phyloP scores from a whole-genome alignment of 2,113 vertebrate species.

The Aegotheles bennettii region DNA sequence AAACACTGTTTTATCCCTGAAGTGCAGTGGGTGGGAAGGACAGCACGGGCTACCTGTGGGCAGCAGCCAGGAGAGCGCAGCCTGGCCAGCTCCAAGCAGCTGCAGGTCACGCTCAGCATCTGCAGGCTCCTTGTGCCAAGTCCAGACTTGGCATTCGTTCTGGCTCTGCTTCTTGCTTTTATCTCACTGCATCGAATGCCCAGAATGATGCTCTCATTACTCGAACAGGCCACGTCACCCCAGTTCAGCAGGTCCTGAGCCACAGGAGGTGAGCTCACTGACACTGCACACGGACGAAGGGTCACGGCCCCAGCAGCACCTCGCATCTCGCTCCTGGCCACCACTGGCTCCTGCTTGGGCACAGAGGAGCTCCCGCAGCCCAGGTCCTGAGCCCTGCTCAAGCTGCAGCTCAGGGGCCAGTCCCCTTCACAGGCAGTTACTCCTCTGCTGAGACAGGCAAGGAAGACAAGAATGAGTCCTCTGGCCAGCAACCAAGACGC shows the following conservation, averaged over 20 bases:
- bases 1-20: neutral
- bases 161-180: neutral
- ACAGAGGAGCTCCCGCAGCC: neutral
- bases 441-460: neutral
- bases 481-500: neutral
- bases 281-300: fast-evolving
- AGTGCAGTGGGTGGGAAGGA: neutral
- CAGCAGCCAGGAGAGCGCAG: neutral
- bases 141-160: neutral
- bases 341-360: fast-evolving
- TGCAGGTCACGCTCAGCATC: fast-evolving
- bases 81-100: neutral
- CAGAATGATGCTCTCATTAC: no score
- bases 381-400: neutral
- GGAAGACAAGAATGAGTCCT: fast-evolving
- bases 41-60: neutral
- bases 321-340: fast-evolving
- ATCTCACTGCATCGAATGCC: neutral
- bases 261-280: fast-evolving
- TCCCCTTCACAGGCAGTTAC: fast-evolving
- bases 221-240: fast-evolving
- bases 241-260: fast-evolving
- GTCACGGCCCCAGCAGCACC: no score
- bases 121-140: neutral
- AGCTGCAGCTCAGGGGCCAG: neutral